A percentile compares a stretch with the other conserved stretches of the same genome.
phyloP scores from a whole-genome alignment of 2,888 invertebrate species.

The Drosophila gaucha region DNA sequence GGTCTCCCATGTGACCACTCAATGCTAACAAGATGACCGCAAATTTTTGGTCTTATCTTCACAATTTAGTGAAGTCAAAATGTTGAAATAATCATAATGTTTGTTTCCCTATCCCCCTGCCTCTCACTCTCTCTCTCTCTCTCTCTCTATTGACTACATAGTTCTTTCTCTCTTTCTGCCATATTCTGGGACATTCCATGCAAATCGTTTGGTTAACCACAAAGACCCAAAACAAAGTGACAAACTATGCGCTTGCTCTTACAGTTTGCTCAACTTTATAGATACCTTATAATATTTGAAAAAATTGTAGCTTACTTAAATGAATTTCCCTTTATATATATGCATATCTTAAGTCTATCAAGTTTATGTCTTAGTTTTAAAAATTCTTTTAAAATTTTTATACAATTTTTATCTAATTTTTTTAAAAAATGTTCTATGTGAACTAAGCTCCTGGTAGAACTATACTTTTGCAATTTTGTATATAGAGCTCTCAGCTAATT shows the following conservation, averaged over 20 bases:
- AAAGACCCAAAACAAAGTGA: conserved; percentile 20
- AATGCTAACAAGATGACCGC: conserved; percentile 68
- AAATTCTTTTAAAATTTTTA: no score
- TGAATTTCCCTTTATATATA: no score
- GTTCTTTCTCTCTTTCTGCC: not conserved
- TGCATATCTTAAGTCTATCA: no score
- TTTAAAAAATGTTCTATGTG: no score
- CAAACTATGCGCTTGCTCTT: conserved; percentile 1
- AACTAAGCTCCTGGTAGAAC: no score
- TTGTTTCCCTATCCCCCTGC: conserved; percentile 6
- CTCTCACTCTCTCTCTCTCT: not conserved
- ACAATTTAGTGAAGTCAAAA: conserved; percentile 36
- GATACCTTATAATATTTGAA: conserved; percentile 5
- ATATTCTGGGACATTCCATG: conserved; percentile 11
- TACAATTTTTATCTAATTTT: no score
- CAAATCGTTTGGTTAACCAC: conserved; percentile 41
- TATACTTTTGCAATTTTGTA: no score
- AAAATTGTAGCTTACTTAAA: not conserved
- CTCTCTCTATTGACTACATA: not conserved
- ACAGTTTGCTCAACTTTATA: not conserved
- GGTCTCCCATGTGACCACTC: conserved; percentile 5
- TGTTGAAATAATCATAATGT: conserved; percentile 33
- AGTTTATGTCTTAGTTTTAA: no score
- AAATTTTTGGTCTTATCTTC: conserved; percentile 63
- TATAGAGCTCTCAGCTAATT: no score